Evolutionary conservation across 1,140 invertebrate species (phyloP).

Genomic region (Brachionus paranguensis): DNA sequence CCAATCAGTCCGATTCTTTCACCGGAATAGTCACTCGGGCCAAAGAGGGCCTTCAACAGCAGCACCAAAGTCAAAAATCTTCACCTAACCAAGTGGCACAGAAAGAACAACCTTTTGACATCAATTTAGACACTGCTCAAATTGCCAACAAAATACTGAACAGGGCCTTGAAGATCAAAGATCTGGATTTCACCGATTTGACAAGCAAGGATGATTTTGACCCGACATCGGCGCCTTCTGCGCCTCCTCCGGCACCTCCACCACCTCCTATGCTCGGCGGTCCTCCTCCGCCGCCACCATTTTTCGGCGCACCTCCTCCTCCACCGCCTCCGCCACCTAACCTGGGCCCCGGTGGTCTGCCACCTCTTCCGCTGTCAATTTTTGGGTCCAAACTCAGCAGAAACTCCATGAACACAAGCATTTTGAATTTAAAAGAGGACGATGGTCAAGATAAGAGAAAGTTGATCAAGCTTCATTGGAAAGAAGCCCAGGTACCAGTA

Average conservation of each 20-base stretch:
- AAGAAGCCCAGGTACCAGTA: constrained; percentile 63
- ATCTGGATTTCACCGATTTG: constrained; percentile 91
- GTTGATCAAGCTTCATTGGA: constrained; percentile 99
- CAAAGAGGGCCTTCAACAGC: constrained; percentile 66
- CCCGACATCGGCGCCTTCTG: constrained; percentile 48
- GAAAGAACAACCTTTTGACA: constrained; percentile 47
- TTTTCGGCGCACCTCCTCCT: background rate
- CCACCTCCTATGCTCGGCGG: constrained; percentile 42
- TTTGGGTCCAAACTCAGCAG: constrained; percentile 54
- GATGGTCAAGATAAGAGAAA: constrained; percentile 74
- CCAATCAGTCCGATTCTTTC: constrained; percentile 46
- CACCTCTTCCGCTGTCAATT: constrained; percentile 42
- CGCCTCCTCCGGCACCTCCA: constrained; percentile 59
- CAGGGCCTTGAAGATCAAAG: constrained; percentile 76
- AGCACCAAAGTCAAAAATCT: background rate
- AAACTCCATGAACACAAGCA: constrained; percentile 50
- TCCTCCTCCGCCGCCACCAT: constrained; percentile 37
- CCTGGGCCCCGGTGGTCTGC: constrained; percentile 40
- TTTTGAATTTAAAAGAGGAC: constrained; percentile 54
- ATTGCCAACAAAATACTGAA: constrained; percentile 53
- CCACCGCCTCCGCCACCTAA: constrained; percentile 49
- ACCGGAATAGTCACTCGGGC: constrained; percentile 67
- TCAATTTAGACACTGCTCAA: constrained; percentile 43
- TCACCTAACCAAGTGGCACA: background rate
- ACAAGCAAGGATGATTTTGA: constrained; percentile 60